Conservation (phyloP, 2,113 vertebrate species). For the Heliornis fulica region DNA sequence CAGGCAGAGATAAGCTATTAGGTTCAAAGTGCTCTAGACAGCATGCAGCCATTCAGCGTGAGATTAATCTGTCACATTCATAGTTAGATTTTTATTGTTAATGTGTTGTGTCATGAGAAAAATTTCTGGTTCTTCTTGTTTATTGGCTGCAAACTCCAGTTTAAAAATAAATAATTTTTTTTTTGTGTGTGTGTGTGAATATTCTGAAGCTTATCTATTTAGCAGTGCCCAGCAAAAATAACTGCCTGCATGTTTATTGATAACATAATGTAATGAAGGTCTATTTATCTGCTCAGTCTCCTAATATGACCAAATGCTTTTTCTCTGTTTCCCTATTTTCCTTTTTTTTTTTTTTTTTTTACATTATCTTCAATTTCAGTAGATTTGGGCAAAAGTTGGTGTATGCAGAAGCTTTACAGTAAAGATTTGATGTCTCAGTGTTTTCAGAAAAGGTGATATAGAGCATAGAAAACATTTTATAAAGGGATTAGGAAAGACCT, state of each 20-base stretch:
- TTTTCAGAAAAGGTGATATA: background rate
- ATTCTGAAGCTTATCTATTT: background rate
- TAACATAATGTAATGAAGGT: background rate
- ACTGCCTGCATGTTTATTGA: background rate
- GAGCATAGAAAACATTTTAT: background rate
- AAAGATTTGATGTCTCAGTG: background rate
- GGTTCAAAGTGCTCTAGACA: background rate
- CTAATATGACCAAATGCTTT: background rate
- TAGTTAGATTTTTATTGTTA: background rate
- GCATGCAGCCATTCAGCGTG: background rate
- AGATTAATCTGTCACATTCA: background rate
- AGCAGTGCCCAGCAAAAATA: background rate
- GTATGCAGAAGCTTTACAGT: background rate
- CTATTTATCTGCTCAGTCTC: background rate
- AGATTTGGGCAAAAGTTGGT: background rate
- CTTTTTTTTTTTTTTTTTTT: background rate
- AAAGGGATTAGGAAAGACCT: background rate
- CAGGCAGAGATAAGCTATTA: no score
- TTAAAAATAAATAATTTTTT: background rate
- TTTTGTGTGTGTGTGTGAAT: background rate
- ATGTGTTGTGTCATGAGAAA: accelerated
- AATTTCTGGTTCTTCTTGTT: background rate
- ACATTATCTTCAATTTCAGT: background rate
- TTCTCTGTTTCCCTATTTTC: background rate
- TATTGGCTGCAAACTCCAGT: background rate